Percentiles rank a stretch among this genome's conserved stretches.
These are phyloP conservation scores for Macquaria australasica DNA, from an alignment of 2,113 vertebrate genomes.

Conservation along the genomic window DNA sequence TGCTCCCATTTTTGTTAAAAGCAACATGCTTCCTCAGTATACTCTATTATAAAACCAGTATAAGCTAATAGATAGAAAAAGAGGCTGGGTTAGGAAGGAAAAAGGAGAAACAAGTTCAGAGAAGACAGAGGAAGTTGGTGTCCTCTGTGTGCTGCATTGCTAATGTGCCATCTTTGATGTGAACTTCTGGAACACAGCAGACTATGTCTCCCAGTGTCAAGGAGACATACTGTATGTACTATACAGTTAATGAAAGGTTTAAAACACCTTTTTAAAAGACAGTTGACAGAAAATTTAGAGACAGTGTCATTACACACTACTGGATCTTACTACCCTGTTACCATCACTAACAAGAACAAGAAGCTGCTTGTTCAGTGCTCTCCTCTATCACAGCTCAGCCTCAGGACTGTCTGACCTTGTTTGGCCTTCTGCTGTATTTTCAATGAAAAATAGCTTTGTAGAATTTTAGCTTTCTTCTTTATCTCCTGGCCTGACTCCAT, in stretches of 20 bases:
- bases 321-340: neutral
- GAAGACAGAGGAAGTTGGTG: neutral
- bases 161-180: slow-evolving; percentile 3
- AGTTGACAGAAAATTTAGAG: neutral
- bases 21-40: neutral
- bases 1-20: neutral
- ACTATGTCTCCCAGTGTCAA: neutral
- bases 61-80: neutral
- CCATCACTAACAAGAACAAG: slow-evolving; percentile 13
- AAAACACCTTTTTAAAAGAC: neutral
- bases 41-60: neutral
- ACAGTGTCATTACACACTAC: neutral
- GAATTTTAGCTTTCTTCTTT: neutral
- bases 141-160: slow-evolving; percentile 1
- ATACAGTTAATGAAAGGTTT: neutral
- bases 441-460: slow-evolving; percentile 15
- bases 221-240: neutral
- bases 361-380: slow-evolving; percentile 1
- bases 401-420: slow-evolving; percentile 9
- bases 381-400: neutral
- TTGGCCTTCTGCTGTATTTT: neutral
- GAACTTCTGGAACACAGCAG: neutral
- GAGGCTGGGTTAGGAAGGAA: neutral
- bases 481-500: slow-evolving; percentile 5
- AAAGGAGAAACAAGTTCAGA: neutral